These are phyloP conservation scores for Pica pica DNA, from an alignment of 2,113 vertebrate genomes.

Conservation along the genomic window DNA sequence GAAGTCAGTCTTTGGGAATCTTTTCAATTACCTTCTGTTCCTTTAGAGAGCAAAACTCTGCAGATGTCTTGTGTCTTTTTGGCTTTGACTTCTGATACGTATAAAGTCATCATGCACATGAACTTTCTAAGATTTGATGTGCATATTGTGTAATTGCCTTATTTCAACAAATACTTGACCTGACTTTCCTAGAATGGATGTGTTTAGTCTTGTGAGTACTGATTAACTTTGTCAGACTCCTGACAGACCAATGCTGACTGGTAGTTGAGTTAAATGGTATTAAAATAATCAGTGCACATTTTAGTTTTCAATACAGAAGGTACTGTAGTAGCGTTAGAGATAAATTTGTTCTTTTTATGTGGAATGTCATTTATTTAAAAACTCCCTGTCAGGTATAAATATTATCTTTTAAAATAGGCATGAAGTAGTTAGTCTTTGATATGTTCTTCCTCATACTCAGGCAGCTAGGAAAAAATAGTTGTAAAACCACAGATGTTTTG, in stretches of 20 bases:
- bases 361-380: neutral
- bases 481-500: neutral
- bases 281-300: neutral
- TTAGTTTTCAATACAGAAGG: neutral
- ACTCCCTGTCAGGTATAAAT: neutral
- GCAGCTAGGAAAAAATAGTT: neutral
- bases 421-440: neutral
- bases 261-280: neutral
- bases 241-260: neutral
- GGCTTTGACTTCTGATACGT: neutral
- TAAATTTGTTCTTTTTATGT: neutral
- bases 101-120: neutral
- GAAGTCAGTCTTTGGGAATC: neutral
- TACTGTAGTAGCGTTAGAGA: neutral
- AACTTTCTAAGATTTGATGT: neutral
- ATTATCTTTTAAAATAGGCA: neutral
- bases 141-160: neutral
- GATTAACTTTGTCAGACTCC: neutral
- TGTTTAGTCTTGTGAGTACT: neutral
- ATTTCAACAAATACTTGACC: neutral
- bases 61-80: neutral
- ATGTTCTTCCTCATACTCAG: neutral
- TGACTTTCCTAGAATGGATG: neutral
- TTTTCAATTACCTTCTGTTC: neutral
- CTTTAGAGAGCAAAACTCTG: neutral